Evolutionary conservation across 2,888 invertebrate genomes (phyloP), one percentile per base, ranked within the genome.

Genomic region (Merodon equestris): DNA sequence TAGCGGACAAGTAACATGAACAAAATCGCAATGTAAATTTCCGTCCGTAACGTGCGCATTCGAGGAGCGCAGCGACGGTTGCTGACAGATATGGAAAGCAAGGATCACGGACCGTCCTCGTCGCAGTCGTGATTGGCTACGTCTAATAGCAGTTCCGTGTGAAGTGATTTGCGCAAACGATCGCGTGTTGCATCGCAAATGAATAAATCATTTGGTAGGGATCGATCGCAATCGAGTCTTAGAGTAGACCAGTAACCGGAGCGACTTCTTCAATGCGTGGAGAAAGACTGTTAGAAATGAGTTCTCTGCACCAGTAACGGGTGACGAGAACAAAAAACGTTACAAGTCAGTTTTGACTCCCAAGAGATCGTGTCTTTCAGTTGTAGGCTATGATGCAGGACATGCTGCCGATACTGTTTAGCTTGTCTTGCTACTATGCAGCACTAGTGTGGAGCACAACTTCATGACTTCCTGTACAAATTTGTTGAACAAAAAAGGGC

Each of bases 381-480:
- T 53, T 38, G 53, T 17, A 15, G 13, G 57, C 13, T 40, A 58
- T 48, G 58, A 17, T 45, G n/a, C 12, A 18, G 51, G 44, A 67
- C 56, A 72, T 66, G 76, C 27, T 27, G 27, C 72, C 77, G 68
- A 79, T 70, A 73, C 63, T 60, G 70, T 81, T 70, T 54, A 61
- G 70, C 70, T 58, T 81, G 70, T 71, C 74, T 75, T 74, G 44
- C 48, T 54, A 63, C 40, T 10, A 10, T 10, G 36, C n/a, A n/a
- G n/a, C 7, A 27, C 27, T 27, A 27, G 10, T 38, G 47, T 44
- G 66, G 60, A 56, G 47, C 61, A 57, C 73, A 79, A 74, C 47
- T 75, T 75, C 81, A 81, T 81, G 81, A 81, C 81, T 81, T 81
- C 81, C 81, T 71, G 75, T 81, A 81, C 81, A 81, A 81, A 81